A percentile compares a stretch with the other conserved stretches of the same genome.
Evolutionary conservation across 2,797 vertebrate genomes (phyloP).

Genomic region (Halcyon chelicuti): DNA sequence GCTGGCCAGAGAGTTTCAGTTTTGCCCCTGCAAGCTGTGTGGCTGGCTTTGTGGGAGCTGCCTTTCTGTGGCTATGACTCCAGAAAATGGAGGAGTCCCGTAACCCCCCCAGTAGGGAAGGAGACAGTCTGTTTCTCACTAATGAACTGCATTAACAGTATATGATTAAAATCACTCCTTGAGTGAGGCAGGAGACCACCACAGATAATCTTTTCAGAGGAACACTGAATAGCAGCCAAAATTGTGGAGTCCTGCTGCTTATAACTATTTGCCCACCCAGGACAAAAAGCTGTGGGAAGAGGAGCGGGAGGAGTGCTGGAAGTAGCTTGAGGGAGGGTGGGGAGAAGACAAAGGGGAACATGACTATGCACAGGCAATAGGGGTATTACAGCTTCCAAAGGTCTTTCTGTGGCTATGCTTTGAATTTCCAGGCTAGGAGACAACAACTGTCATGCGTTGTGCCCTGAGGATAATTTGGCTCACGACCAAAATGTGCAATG

Average conservation of each 20-base stretch:
- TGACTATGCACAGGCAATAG: neutral
- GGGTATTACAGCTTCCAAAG: neutral
- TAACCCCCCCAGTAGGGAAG: neutral
- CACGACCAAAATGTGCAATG: neutral
- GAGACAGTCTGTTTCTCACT: neutral
- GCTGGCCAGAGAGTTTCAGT: neutral
- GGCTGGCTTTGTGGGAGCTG: neutral
- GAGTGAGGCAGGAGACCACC: neutral
- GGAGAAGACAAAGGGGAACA: neutral
- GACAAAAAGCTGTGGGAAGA: neutral
- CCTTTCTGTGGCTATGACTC: neutral
- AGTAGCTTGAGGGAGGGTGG: neutral
- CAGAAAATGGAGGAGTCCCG: neutral
- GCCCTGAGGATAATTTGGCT: neutral
- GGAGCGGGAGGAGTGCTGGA: neutral
- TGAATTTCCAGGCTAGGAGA: neutral
- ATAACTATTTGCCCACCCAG: neutral
- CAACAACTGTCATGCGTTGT: neutral
- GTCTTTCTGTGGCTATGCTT: neutral
- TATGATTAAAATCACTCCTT: neutral
- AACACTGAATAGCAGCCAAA: neutral
- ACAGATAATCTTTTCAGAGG: neutral
- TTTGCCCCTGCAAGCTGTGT: neutral
- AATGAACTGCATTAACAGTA: neutral
- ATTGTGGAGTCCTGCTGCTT: fast-evolving